Conservation (phyloP, 2,888 invertebrate genomes). For the Caradrina clavipalpis region DNA sequence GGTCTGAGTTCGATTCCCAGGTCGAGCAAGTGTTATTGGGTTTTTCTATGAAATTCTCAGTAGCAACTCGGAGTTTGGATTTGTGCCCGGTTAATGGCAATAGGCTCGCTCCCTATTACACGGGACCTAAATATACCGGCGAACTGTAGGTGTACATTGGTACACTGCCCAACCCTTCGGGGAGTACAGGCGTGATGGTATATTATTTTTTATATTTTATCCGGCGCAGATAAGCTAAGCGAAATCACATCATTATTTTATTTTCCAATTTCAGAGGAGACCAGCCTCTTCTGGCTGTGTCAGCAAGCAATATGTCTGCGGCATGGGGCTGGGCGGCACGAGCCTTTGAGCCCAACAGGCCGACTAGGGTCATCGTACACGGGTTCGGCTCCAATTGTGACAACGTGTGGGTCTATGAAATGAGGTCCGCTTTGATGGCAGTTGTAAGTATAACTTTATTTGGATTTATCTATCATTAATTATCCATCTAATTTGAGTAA, state of each 20-base stretch:
- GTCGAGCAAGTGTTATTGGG: too few relatives aligned
- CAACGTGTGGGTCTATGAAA: constrained; percentile 98
- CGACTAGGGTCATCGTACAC: constrained; percentile 96
- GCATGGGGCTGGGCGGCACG: constrained; percentile 92
- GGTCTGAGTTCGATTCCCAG: too few relatives aligned
- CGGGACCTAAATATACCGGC: too few relatives aligned
- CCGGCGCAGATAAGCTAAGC: too few relatives aligned
- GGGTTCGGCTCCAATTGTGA: constrained; percentile 98
- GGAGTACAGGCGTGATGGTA: too few relatives aligned
- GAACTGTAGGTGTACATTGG: too few relatives aligned
- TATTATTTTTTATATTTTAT: too few relatives aligned
- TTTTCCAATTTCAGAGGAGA: constrained; percentile 84
- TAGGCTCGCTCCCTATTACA: too few relatives aligned
- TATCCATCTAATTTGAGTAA: neutral
- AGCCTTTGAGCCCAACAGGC: constrained; percentile 92
- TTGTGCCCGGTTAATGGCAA: too few relatives aligned
- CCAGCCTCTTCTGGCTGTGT: constrained; percentile 93
- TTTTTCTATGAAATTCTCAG: too few relatives aligned
- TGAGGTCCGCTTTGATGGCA: constrained; percentile 97
- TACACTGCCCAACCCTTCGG: too few relatives aligned
- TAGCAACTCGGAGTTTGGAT: too few relatives aligned
- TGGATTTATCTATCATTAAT: neutral
- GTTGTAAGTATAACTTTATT: constrained; percentile 91
- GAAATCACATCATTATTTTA: neutral
- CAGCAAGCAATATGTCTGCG: constrained; percentile 93